Conservation (phyloP, 92 coral and sea anemone species). For the Umimayanthus chanpuru region DNA sequence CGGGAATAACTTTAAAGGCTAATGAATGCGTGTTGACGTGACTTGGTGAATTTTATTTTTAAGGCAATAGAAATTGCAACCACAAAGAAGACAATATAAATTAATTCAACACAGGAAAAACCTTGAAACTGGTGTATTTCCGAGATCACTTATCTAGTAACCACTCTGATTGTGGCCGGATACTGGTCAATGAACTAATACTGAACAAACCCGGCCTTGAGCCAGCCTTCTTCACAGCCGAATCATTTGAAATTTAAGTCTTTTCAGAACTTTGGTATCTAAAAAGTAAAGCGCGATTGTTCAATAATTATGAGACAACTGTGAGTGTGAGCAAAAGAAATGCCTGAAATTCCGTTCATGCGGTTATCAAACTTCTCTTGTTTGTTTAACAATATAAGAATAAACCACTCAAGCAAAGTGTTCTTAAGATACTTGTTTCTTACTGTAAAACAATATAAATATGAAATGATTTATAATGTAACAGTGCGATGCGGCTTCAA, state of each 20-base stretch:
- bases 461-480: too few relatives aligned
- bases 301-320: background rate
- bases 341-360: slow-evolving; percentile 6
- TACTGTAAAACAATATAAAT: too few relatives aligned
- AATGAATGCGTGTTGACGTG: background rate
- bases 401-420: too few relatives aligned
- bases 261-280: background rate
- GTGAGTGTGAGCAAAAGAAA: too few relatives aligned
- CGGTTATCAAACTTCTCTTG: background rate
- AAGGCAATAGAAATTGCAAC: background rate
- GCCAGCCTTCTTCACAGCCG: slow-evolving; percentile 17
- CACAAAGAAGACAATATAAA: background rate
- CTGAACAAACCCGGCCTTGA: background rate
- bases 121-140: background rate
- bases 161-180: background rate
- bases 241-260: background rate
- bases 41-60: background rate
- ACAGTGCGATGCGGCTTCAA: too few relatives aligned
- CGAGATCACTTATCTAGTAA: background rate
- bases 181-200: background rate
- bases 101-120: background rate
- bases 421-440: too few relatives aligned
- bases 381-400: too few relatives aligned
- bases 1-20: background rate
- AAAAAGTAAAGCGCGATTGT: background rate